Base-by-base conservation (phyloP, 2,797 vertebrate genomes). In the Echiichthys vipera region DNA sequence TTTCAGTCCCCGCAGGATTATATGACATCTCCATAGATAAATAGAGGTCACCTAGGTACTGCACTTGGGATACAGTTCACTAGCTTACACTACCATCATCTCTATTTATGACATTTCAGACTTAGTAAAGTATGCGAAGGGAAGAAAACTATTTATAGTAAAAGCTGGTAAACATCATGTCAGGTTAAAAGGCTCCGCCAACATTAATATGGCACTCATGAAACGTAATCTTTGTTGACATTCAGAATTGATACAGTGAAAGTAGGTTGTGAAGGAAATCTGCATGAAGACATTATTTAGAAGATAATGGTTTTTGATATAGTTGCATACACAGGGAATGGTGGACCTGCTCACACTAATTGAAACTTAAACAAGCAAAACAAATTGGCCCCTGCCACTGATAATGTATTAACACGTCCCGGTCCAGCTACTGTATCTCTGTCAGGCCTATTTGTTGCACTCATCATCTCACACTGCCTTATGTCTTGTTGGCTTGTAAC, bases 361-460 rank as follows among this genome's bases (percentile, higher is more conserved):
- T n/a, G n/a, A n/a, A n/a, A n/a, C n/a, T n/a, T n/a, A n/a, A n/a
- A 91, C 54, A 81, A 90, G 71, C 65, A 18, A 82, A 89, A 84
- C 76, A 89, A 86, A 89, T 79, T 81, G 67, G 36, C 49, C 75
- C 62, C 66, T 29, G 61, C 61, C 57, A 45, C 42, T 88, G 69
- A 83, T 75, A 65, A 71, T 64, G 43, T 75, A 82, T 81, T 78
- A 81, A 85, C 71, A 77, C 54, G 50, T 70, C 51, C 56, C 49
- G 40, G 50, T 74, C 51, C 59, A 66, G 51, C 72, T 63, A 55
- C n/a, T n/a, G n/a, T n/a, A n/a, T n/a, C n/a, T n/a, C n/a, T 82
- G 74, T 70, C 84, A 88, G 80, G 25, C 43, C 37, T 36, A 64
- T 30, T 46, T 75, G 63, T 64, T 69, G 56, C 56, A 57, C 53